phyloP scores from a whole-genome alignment of 2,797 vertebrate genomes.

The Gadopsis bispinosus region DNA sequence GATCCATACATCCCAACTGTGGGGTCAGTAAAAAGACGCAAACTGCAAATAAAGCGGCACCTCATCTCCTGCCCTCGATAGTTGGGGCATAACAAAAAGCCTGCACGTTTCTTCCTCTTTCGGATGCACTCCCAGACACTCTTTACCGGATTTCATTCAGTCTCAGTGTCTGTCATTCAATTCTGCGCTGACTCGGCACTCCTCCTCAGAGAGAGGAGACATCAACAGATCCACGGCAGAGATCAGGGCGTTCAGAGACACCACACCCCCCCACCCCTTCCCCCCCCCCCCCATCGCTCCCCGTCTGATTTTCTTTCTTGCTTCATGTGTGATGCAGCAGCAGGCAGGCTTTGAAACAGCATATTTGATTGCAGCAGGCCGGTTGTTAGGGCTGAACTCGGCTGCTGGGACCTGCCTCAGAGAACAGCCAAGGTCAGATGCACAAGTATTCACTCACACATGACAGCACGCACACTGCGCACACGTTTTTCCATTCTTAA shows the following conservation, averaged over 20 bases:
- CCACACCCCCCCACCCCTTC: background rate
- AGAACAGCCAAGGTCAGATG: slow-evolving; percentile 65
- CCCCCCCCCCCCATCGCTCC: slow-evolving; percentile 18
- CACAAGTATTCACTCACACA: slow-evolving; percentile 35
- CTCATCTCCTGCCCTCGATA: slow-evolving; percentile 36
- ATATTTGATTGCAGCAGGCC: slow-evolving; percentile 54
- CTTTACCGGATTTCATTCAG: slow-evolving; percentile 48
- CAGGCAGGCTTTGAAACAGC: slow-evolving; percentile 48
- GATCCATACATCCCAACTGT: slow-evolving; percentile 9
- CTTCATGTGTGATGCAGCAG: slow-evolving; percentile 25
- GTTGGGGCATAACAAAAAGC: slow-evolving; percentile 19
- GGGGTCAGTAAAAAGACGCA: slow-evolving; percentile 16
- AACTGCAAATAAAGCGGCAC: slow-evolving; percentile 10
- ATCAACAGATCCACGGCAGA: slow-evolving; percentile 61
- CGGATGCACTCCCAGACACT: slow-evolving; percentile 50
- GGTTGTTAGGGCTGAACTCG: slow-evolving; percentile 34
- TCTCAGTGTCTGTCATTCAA: slow-evolving; percentile 59
- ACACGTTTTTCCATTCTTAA: slow-evolving; percentile 67
- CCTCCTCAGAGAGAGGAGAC: slow-evolving; percentile 59
- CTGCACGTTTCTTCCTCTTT: slow-evolving; percentile 33
- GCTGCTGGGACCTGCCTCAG: slow-evolving; percentile 17
- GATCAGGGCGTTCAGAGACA: slow-evolving; percentile 57
- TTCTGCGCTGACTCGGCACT: slow-evolving; percentile 72
- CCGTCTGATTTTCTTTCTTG: slow-evolving; percentile 56
- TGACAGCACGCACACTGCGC: slow-evolving; percentile 35